Base-by-base conservation (phyloP, 2,888 invertebrate species). In the Oligia strigilis region DNA sequence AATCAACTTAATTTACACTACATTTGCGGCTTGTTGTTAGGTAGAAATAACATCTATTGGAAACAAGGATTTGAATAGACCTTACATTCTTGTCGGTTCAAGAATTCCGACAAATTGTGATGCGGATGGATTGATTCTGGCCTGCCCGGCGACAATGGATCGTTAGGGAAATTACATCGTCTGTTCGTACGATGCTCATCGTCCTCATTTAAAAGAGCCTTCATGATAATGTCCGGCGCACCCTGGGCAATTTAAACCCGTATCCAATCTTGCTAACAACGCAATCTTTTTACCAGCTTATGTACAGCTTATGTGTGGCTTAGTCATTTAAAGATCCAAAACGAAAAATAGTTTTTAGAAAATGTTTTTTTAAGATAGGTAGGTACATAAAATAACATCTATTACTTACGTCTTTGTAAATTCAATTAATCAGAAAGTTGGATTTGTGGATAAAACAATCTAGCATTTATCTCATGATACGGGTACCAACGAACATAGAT, bases 41-140 rank as follows among this genome's bases (percentile, higher is more conserved):
- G 58, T 9, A 58, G 23, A 58, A 52, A 23, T 23, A 58, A 58
- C 23, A 9, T 58, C 58, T 23, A 23, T 23, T 23, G 58, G 58
- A 23, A 58, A 58, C 58, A 58, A 9, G 9, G 23, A 9, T 58
- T 23, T 58, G 58, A 58, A 58, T 23, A 58, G 58, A 23, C 19
- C 55, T 55, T 58, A 79, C 64, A 85, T 82, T 82, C 73, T 60
- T 74, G 49, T 40, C 23, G 29, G 40, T 72, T 55, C n/a, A 65
- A 77, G 49, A 17, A 73, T 71, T 71, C 19, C 23, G 3, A 71
- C 19, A 23, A 66, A 74, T 65, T 75, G 6, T 80, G 19, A 52
- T 14, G 29, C 1, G 4, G 43, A 60, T 71, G 71, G 4, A 55
- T 83, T 40, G 23, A 36, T 29, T 69, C 46, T 29, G 36, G 23